Percentiles rank a stretch among this genome's conserved stretches.
These are phyloP conservation scores for Pachydiplax longipennis DNA, from an alignment of 2,888 invertebrate species.

Conservation along the genomic window DNA sequence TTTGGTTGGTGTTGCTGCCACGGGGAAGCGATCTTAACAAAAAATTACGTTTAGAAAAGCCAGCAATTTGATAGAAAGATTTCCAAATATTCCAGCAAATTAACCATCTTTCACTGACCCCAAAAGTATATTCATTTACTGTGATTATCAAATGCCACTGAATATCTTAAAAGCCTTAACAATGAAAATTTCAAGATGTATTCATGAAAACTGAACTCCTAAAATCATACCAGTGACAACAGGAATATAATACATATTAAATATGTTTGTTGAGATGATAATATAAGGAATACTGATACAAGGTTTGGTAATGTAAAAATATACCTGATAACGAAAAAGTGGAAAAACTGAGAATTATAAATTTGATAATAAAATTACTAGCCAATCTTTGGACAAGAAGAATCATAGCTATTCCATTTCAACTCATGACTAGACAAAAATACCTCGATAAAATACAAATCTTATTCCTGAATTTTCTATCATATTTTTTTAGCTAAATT, in stretches of 20 bases:
- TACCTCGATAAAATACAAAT: no score
- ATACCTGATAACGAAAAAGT: no score
- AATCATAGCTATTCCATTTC: no score
- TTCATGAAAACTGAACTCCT: not conserved
- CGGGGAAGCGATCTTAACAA: conserved; percentile 22
- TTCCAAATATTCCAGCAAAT: not conserved
- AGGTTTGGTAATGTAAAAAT: no score
- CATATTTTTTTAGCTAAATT: no score
- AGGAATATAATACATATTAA: not conserved
- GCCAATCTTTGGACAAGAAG: no score
- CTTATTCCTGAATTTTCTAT: no score
- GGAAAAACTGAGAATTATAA: no score
- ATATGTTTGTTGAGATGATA: not conserved
- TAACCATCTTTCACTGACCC: not conserved
- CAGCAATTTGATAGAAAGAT: not conserved
- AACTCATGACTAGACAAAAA: no score
- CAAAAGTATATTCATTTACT: no score
- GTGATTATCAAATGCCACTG: no score
- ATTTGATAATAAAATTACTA: no score
- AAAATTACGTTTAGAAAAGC: not conserved
- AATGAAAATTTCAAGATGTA: not conserved
- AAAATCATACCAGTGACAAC: not conserved
- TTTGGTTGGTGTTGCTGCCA: conserved; percentile 40
- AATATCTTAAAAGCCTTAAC: not conserved
- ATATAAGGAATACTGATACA: not conserved